Evolutionary conservation across 2,113 vertebrate species (phyloP).

Genomic region (Sinocyclocheilus anophthalmus): DNA sequence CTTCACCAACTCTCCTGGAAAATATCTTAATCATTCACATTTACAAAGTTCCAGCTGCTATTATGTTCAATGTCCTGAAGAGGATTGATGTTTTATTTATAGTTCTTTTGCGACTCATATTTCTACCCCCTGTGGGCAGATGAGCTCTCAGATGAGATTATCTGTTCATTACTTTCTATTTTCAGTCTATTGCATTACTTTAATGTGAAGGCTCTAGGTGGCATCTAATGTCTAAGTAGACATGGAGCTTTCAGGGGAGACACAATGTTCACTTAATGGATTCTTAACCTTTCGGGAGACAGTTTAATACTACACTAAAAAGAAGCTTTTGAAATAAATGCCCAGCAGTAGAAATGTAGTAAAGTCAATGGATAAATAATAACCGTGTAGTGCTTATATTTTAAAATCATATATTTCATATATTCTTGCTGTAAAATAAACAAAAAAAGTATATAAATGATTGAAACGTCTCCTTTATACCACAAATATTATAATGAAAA

Average conservation of each 20-base stretch:
- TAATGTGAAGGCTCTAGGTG: not conserved
- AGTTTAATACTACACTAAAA: not conserved
- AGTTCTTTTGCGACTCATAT: too few relatives aligned
- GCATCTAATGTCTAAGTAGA: slow-evolving; percentile 12
- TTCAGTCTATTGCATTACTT: not conserved
- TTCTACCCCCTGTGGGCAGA: not conserved
- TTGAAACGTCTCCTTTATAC: not conserved
- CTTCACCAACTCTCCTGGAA: not conserved
- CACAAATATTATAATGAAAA: too few relatives aligned
- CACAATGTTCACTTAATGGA: slow-evolving; percentile 3
- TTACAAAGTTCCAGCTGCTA: not conserved
- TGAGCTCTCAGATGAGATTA: not conserved
- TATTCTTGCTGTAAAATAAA: not conserved
- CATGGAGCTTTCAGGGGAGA: not conserved
- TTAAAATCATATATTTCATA: too few relatives aligned
- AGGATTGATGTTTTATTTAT: slow-evolving; percentile 2
- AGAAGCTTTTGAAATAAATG: not conserved
- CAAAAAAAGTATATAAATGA: not conserved
- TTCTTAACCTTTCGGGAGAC: not conserved
- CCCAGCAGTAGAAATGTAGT: not conserved
- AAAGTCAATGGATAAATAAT: not conserved
- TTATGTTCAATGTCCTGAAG: not conserved
- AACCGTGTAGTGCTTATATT: not conserved
- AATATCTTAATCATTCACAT: not conserved
- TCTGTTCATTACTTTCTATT: slow-evolving; percentile 14